Percentiles rank a stretch among this genome's conserved stretches.
phyloP scores from a whole-genome alignment of 2,888 invertebrate genomes.

The Eupithecia exiguata region DNA sequence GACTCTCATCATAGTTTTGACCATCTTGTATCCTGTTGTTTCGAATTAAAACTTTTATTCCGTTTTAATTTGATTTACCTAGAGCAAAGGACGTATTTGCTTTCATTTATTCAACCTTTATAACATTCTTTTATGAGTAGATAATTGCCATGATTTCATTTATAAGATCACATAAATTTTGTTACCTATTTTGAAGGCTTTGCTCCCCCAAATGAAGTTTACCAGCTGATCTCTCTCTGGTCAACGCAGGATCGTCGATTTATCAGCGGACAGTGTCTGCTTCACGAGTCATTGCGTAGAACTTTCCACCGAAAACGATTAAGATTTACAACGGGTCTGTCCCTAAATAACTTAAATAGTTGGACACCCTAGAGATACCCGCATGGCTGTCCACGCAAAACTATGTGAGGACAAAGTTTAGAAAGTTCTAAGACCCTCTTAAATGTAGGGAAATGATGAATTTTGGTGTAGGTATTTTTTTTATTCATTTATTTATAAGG shows the following conservation, averaged over 20 bases:
- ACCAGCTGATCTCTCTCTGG: conserved; percentile 29
- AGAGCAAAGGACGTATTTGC: no score
- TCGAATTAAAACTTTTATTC: no score
- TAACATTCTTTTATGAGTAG: no score
- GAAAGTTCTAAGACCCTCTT: conserved; percentile 8
- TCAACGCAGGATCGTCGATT: conserved; percentile 59
- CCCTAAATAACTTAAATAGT: conserved; percentile 79
- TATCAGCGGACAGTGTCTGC: conserved; percentile 66
- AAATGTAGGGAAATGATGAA: conserved; percentile 1
- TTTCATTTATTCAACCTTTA: no score
- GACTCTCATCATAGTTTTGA: no score
- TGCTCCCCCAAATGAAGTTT: neutral
- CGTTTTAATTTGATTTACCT: no score
- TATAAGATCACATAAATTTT: neutral
- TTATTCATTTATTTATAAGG: no score
- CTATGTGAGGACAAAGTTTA: conserved; percentile 41
- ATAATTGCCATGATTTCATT: no score
- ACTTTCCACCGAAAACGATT: conserved; percentile 68
- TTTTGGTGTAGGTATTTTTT: neutral
- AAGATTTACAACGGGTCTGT: conserved; percentile 76
- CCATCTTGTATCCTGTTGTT: no score
- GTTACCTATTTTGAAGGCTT: neutral
- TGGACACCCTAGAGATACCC: conserved; percentile 57
- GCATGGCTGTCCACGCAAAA: conserved; percentile 39
- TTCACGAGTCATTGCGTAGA: conserved; percentile 76